Percentiles rank a stretch among this genome's conserved stretches.
Conservation (phyloP, 2,797 vertebrate species). For the Jordanella pulchra region DNA sequence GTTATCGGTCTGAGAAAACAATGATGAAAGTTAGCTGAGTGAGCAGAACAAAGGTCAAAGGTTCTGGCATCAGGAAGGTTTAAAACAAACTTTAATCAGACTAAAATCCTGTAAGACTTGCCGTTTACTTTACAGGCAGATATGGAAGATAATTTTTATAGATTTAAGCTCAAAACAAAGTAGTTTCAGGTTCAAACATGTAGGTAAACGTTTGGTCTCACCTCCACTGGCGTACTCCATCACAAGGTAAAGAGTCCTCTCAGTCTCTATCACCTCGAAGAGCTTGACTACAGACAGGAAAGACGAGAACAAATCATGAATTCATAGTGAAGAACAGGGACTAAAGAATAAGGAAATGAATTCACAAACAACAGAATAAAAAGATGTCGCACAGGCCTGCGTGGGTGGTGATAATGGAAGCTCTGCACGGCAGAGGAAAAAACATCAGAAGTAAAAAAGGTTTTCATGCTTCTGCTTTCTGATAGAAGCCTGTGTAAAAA, state of each 20-base stretch:
- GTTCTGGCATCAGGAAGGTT: neutral
- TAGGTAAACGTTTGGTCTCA: constrained; percentile 70
- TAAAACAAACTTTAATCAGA: too few relatives aligned
- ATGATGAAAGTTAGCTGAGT: neutral
- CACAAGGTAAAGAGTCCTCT: constrained; percentile 97
- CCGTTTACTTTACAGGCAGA: neutral
- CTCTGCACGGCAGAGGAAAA: constrained; percentile 10
- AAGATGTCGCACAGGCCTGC: constrained; percentile 20
- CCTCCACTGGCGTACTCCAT: constrained; percentile 99
- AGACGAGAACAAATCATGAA: constrained; percentile 20
- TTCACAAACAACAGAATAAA: constrained; percentile 14
- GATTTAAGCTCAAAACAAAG: neutral
- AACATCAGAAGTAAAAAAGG: constrained; percentile 40
- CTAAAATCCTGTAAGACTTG: too few relatives aligned
- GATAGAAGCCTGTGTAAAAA: constrained; percentile 43
- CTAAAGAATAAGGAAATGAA: constrained; percentile 17
- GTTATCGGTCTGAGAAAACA: neutral
- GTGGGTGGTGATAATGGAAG: constrained; percentile 25
- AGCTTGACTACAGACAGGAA: constrained; percentile 85
- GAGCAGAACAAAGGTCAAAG: too few relatives aligned
- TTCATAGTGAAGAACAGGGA: constrained; percentile 14
- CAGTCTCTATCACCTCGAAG: constrained; percentile 98
- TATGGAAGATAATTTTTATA: neutral
- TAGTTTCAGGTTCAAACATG: neutral
- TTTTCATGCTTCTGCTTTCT: constrained; percentile 20